Evolutionary conservation across 2,113 vertebrate species (phyloP).

Genomic region (Uria aalge): DNA sequence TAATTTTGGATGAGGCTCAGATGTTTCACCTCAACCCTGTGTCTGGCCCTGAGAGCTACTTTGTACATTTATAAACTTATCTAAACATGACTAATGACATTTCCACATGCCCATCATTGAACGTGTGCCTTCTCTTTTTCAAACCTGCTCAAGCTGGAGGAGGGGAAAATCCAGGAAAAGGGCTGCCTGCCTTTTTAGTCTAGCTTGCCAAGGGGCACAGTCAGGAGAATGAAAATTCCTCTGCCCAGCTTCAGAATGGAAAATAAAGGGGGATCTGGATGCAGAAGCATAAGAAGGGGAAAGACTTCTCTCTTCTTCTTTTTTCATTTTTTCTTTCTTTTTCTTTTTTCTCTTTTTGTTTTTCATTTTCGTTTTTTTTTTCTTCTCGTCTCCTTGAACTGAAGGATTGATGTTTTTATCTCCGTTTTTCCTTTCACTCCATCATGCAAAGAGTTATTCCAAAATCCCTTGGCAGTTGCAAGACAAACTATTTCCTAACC

Average conservation of each 20-base stretch:
- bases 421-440: constrained; percentile 51
- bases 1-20: not conserved
- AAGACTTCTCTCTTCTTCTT: not conserved
- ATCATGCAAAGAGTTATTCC: constrained; percentile 72
- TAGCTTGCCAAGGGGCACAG: not conserved
- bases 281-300: constrained; percentile 17
- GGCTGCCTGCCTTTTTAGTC: not conserved
- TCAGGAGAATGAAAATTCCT: not conserved
- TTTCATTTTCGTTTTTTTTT: too few relatives aligned
- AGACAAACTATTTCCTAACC: constrained; percentile 79
- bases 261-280: constrained; percentile 25
- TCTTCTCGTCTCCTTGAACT: constrained; percentile 46
- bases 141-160: not conserved
- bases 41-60: not conserved
- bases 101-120: not conserved
- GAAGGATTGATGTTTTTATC: constrained; percentile 50
- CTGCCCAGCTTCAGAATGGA: not conserved
- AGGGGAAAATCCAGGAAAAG: not conserved
- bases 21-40: constrained; percentile 7
- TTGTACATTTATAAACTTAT: constrained; percentile 16
- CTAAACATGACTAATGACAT: not conserved
- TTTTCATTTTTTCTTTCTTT: not conserved
- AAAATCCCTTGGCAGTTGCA: constrained; percentile 72
- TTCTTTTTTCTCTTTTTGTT: not conserved
- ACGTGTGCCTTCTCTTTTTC: not conserved